Conservation (phyloP, 1,140 invertebrate species). For the Helicoverpa armigera region DNA sequence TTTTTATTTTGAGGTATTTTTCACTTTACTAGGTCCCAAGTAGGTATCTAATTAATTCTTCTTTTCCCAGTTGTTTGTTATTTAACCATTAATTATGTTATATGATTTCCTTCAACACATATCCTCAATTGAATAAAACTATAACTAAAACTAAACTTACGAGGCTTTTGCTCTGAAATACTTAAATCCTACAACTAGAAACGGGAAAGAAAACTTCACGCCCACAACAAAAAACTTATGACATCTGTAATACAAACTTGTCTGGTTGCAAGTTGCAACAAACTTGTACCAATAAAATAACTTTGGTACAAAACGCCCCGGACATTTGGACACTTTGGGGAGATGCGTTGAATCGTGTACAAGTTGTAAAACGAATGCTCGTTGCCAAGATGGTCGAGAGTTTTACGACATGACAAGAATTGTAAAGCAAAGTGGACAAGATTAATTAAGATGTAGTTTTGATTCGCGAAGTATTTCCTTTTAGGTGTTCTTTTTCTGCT, state of each 20-base stretch:
- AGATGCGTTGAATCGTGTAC: conserved; percentile 15
- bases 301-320: conserved; percentile 36
- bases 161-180: too few species aligned
- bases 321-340: conserved; percentile 25
- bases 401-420: background rate
- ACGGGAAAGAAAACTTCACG: background rate
- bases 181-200: background rate
- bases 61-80: too few species aligned
- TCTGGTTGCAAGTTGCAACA: conserved; percentile 1
- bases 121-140: too few species aligned
- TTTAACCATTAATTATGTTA: too few species aligned
- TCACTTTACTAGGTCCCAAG: too few species aligned
- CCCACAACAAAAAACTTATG: conserved; percentile 4
- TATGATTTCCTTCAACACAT: too few species aligned
- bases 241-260: conserved; percentile 22
- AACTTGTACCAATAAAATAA: conserved; percentile 34
- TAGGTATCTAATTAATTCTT: too few species aligned
- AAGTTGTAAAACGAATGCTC: conserved; percentile 29
- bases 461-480: background rate
- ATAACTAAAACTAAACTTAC: too few species aligned
- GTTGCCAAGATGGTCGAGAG: background rate
- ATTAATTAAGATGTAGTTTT: background rate
- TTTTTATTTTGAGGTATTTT: too few species aligned
- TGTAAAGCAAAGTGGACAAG: background rate
- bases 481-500: too few species aligned